Evolutionary conservation across 2,797 vertebrate species (phyloP).

Genomic region (Crenuchus spilurus): DNA sequence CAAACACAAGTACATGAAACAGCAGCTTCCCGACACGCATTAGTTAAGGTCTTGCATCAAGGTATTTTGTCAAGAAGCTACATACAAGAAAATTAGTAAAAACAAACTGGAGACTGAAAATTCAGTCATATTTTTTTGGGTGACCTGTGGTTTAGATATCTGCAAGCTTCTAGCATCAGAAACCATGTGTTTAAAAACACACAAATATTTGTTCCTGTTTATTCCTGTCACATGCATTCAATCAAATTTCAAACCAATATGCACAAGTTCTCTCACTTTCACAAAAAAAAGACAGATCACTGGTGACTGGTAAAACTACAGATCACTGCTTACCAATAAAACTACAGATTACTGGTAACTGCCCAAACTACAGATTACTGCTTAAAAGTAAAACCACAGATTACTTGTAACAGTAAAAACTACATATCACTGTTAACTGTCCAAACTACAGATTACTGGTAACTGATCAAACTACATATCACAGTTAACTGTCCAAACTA

Average conservation of each 20-base stretch:
- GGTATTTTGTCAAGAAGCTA: background rate
- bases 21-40: background rate
- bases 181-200: conserved; percentile 27
- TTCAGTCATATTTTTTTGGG: background rate
- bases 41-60: background rate
- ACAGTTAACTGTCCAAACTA: no score
- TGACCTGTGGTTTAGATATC: conserved; percentile 17
- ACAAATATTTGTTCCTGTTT: background rate
- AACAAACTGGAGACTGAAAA: background rate
- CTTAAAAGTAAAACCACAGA: no score
- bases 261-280: background rate
- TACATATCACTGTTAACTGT: no score
- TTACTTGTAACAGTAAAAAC: no score
- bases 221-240: conserved; percentile 28
- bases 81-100: background rate
- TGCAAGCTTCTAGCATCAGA: conserved; percentile 10
- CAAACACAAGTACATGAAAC: background rate
- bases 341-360: no score
- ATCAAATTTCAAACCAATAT: conserved; percentile 15
- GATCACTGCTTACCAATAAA: no score
- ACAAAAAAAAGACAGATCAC: no score
- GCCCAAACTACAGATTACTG: no score
- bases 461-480: no score
- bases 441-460: no score
- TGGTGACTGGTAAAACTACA: no score